Evolutionary conservation across 2,797 vertebrate species (phyloP), one percentile per base, ranked within the genome.

Genomic region (Momotus momota): DNA sequence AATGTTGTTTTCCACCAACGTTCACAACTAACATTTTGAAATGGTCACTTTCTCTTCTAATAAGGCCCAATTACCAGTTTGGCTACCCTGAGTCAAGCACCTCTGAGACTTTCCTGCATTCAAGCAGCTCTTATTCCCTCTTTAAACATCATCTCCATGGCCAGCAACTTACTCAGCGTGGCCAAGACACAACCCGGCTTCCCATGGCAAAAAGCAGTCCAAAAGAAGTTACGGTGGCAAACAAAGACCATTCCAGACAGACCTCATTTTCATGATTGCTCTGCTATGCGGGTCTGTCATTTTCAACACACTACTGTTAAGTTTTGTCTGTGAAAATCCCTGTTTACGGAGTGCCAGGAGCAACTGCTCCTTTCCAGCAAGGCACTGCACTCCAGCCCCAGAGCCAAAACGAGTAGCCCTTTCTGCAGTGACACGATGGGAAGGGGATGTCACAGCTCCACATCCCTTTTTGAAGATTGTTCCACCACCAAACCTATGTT

Each of bases 261-360:
- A 20, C n/a, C n/a, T 35, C 14, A 35, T 58, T 35, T 29, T 55
- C 52, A 55, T 29, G 17, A 18, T 21, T 35, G 55, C 10, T 58
- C 55, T 58, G 55, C 55, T 58, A 21, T 14, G 55, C 21, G 31
- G 21, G 58, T 38, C 52, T 14, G 41, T 29, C 61, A 10, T 5
- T 54, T 25, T 5, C 46, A 4, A 15, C 1, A 13, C 7, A 0
- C 16, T 4, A 21, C 23, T 1, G 10, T 6, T 12, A 9, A 6
- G 35, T 4, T 14, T 4, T 13, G 40, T 45, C 74, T n/a, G 5
- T 1, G 55, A 49, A 70, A 60, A n/a, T 5, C 64, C 73, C 43
- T 3, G 1, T 16, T n/a, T 25, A 5, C 31, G 2, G 11, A 55
- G 64, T 21, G 7, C 7, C 4, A 26, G 8, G 31, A 69, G 26